A percentile compares a stretch with the other conserved stretches of the same genome.
These are phyloP conservation scores for Drosophila orosa DNA, from an alignment of 1,140 invertebrate genomes.

Conservation along the genomic window DNA sequence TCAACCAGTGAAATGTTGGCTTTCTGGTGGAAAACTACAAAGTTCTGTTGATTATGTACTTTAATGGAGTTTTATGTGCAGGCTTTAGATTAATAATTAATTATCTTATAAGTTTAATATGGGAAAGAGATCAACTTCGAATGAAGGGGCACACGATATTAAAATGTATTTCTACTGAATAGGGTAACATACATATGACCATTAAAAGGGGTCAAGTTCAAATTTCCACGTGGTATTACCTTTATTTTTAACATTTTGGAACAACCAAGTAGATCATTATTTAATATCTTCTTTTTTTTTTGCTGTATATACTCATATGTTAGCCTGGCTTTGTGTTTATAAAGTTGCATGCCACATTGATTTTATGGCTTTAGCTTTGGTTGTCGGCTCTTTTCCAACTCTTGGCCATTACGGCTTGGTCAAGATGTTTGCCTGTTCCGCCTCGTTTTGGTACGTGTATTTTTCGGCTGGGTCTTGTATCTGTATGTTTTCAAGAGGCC, in stretches of 20 bases:
- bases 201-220: not conserved
- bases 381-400: slow-evolving; percentile 4
- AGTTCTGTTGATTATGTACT: not conserved
- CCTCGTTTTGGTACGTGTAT: slow-evolving; percentile 3
- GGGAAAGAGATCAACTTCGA: no score
- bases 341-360: slow-evolving; percentile 33
- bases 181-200: not conserved
- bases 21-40: not conserved
- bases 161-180: not conserved
- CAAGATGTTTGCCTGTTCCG: slow-evolving; percentile 2
- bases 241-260: not conserved
- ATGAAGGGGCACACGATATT: not conserved
- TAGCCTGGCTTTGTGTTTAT: not conserved
- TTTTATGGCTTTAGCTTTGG: slow-evolving; percentile 22
- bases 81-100: not conserved
- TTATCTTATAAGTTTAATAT: no score
- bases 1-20: not conserved
- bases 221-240: not conserved
- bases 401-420: slow-evolving; percentile 12
- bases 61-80: no score
- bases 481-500: slow-evolving; percentile 7
- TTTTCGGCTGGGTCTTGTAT: slow-evolving; percentile 10
- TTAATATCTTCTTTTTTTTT: not conserved
- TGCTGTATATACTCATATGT: not conserved
- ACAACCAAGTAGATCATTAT: not conserved